Percentiles rank a stretch among this genome's conserved stretches.
These are phyloP conservation scores for Tetraneura akinire DNA, from an alignment of 1,140 invertebrate species.

Conservation along the genomic window DNA sequence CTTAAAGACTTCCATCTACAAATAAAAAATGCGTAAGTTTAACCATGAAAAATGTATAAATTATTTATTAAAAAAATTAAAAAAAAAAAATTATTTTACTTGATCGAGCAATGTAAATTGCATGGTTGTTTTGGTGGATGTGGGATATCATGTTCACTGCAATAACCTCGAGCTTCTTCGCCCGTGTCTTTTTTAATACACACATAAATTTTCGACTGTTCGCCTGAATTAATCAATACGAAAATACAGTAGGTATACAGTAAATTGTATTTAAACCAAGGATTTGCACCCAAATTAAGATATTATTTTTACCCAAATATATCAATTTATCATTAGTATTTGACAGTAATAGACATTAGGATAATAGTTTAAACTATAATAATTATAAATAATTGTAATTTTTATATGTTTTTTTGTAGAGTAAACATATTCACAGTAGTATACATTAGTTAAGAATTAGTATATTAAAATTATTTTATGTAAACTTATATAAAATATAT, in stretches of 20 bases:
- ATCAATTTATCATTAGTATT: too few relatives aligned
- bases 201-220: conserved; percentile 48
- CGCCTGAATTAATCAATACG: conserved; percentile 51
- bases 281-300: too few relatives aligned
- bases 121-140: conserved; percentile 58
- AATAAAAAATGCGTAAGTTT: not conserved
- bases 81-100: conserved; percentile 57
- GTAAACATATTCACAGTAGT: too few relatives aligned
- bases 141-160: conserved; percentile 44
- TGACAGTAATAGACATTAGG: too few relatives aligned
- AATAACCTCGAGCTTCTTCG: conserved; percentile 57
- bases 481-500: too few relatives aligned
- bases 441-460: too few relatives aligned
- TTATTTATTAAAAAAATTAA: not conserved
- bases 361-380: too few relatives aligned
- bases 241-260: not conserved
- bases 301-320: too few relatives aligned
- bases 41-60: too few relatives aligned
- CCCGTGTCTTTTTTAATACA: conserved; percentile 54
- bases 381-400: too few relatives aligned
- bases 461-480: too few relatives aligned
- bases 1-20: conserved; percentile 64
- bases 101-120: conserved; percentile 64
- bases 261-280: not conserved
- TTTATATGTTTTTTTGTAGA: too few relatives aligned